Base-by-base conservation (phyloP, 1,140 invertebrate species). In the Apis mellifera region DNA sequence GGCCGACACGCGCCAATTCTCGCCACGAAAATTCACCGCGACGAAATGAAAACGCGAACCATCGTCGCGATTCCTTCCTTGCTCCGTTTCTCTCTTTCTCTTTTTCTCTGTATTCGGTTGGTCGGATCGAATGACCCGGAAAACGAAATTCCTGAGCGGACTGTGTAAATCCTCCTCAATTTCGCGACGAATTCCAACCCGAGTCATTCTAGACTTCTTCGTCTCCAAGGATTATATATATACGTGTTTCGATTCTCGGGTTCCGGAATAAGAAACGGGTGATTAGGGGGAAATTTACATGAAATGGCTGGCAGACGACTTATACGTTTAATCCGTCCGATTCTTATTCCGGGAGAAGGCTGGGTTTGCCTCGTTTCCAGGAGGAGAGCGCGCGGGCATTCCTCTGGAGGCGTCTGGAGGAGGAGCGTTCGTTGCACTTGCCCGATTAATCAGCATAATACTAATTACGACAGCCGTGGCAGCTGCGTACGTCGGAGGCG, bases 1-100 rank as follows among this genome's bases (percentile, higher is more conserved):
- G 83, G 72, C 69, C 87, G 89, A 90, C 89, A 90, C 89, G 89
- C 89, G 89, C 88, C 89, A 85, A 88, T 83, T 84, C 81, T 82
- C 81, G 83, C 82, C 84, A 89, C 85, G 83, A 85, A 87, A 84
- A 82, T 89, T 86, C 84, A 75, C 54, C 64, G 62, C 57, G 57
- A 26, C n/a, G 50, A 60, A 64, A 79, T 79, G 83, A 79, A 75
- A 17, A 32, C 62, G 62, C 70, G 75, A 32, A 32, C 50, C 65
- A 17, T 15, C 11, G 32, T 13, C 23, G 9, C 62, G n/a, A 5
- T 48, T n/a, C 42, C 5, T 48, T n/a, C 21, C 13, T 32, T 13
- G 32, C 21, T 23, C 19, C 13, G 9, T 66, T 66, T 48, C 7
- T 48, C 11, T 48, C 11, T 0, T 0, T 2, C 15, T 1, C 1